Base-by-base conservation (phyloP, 2,797 vertebrate genomes). In the Bovichtus diacanthus region DNA sequence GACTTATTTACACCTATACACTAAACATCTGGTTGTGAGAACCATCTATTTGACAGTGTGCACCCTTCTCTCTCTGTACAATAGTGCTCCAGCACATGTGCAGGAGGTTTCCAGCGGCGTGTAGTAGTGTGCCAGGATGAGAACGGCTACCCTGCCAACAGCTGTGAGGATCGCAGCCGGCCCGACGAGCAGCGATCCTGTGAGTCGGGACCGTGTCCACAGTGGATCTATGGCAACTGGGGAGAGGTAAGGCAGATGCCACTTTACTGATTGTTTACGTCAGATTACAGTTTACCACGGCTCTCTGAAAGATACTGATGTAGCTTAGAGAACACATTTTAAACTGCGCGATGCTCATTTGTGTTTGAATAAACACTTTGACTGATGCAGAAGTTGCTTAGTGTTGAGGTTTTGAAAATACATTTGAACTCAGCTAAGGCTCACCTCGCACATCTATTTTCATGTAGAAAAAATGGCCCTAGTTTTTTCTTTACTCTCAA, bases 101-200 rank as follows among this genome's bases (percentile, higher is more conserved):
- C 97, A 0, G 98, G 97, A 36, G 98, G 98, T n/a, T 98, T 97
- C 93, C 98, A 99, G 93, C 94, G 98, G 38, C 96, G 98, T 0
- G 98, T 97, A 0, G 98, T 99, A 49, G 98, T 99, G 47, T 99
- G 98, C 92, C 98, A 99, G 93, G 97, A 99, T 84, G 97, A 99
- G 87, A 98, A 99, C 0, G 98, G 98, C 78, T 98, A 98, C 86
- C 90, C 96, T 0, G 97, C 97, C 53, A 95, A 81, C 71, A 96
- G 95, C 93, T 99, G 98, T 18, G 96, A 97, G 51, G 97, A 97
- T 84, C 97, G 95, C 83, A 95, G 93, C 81, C 96, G 96, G 85
- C 98, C 98, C 4, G 90, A 91, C 23, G 97, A 99, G 90, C 97
- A 97, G 74, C 96, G 96, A 74, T 96, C 97, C 0, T 99, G 98